Evolutionary conservation across 2,888 invertebrate genomes (phyloP).

Genomic region (Drosophila longiperda): DNA sequence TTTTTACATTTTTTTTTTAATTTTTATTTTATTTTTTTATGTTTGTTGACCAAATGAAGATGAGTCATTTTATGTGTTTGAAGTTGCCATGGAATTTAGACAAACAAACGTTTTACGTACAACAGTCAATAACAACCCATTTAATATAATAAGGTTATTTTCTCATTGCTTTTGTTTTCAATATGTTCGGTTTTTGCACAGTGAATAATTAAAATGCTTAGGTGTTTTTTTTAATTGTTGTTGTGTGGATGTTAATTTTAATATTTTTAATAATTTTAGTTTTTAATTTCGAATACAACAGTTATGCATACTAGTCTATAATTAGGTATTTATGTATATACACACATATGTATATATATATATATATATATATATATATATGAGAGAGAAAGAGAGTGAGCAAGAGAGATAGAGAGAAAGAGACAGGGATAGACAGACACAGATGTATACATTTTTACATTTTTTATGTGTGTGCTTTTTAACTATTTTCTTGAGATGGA

Average conservation of each 20-base stretch:
- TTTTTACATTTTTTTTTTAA: not conserved
- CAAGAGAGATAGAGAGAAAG: conserved; percentile 9
- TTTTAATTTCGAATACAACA: conserved; percentile 38
- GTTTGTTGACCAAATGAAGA: conserved; percentile 8
- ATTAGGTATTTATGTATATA: conserved; percentile 20
- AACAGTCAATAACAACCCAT: conserved; percentile 58
- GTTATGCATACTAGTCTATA: conserved; percentile 56
- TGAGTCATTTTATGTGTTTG: conserved; percentile 5
- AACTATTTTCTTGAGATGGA: not conserved
- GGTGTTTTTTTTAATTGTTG: conserved; percentile 5
- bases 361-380: conserved; percentile 25
- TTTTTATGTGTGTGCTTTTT: conserved; percentile 2
- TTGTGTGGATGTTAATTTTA: conserved; percentile 7
- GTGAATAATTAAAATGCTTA: conserved; percentile 28
- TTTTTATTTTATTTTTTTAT: not conserved
- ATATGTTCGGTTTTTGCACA: conserved; percentile 47
- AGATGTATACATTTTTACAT: conserved; percentile 8
- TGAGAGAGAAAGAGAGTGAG: conserved; percentile 8
- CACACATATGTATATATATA: conserved; percentile 22
- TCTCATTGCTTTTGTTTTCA: conserved; percentile 12
- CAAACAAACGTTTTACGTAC: conserved; percentile 44
- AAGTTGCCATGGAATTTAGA: conserved; percentile 34
- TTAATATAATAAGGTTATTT: conserved; percentile 23
- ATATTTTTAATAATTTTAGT: conserved; percentile 4
- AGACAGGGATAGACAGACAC: conserved; percentile 17